Percentiles rank a stretch among this genome's conserved stretches.
Conservation (phyloP, 2,888 invertebrate genomes). For the Acleris cristana region DNA sequence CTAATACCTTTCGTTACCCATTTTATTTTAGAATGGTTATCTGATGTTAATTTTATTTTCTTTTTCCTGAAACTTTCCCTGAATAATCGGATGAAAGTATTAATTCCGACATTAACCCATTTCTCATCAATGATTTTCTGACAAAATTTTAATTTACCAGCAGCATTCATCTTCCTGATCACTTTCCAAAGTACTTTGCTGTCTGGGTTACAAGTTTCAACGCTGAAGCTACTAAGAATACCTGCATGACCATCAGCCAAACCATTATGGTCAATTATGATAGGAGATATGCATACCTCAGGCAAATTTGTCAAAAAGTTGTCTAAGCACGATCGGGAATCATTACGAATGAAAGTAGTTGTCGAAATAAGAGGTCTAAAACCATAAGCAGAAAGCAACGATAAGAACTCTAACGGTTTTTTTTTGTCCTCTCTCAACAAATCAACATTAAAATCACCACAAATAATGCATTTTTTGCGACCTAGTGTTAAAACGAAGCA, state of each 20-base stretch:
- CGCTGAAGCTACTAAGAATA: not conserved
- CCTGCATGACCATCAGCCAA: slow-evolving; percentile 15
- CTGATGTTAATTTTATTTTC: not conserved
- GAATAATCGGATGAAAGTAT: not conserved
- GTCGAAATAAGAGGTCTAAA: not conserved
- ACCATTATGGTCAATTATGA: slow-evolving; percentile 9
- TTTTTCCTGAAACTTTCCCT: slow-evolving; percentile 7
- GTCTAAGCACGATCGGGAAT: slow-evolving; percentile 7
- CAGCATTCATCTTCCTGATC: not conserved
- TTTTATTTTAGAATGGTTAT: not conserved
- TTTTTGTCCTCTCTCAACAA: not conserved
- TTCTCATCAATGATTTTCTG: not conserved
- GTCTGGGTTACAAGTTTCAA: not conserved
- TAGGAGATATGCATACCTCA: not conserved
- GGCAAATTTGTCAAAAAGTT: slow-evolving; percentile 16
- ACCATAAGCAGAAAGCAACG: not conserved
- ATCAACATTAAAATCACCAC: slow-evolving; percentile 17
- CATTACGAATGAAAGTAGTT: not conserved
- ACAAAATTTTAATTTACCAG: not conserved
- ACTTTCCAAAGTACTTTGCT: not conserved
- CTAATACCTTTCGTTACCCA: slow-evolving; percentile 8
- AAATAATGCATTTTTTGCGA: slow-evolving; percentile 8
- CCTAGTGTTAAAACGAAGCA: no score
- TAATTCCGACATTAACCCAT: not conserved
- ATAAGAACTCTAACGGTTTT: not conserved